Percentiles rank a stretch among this genome's conserved stretches.
Evolutionary conservation across 2,113 vertebrate genomes (phyloP).

Genomic region (Brachyistius frenatus): DNA sequence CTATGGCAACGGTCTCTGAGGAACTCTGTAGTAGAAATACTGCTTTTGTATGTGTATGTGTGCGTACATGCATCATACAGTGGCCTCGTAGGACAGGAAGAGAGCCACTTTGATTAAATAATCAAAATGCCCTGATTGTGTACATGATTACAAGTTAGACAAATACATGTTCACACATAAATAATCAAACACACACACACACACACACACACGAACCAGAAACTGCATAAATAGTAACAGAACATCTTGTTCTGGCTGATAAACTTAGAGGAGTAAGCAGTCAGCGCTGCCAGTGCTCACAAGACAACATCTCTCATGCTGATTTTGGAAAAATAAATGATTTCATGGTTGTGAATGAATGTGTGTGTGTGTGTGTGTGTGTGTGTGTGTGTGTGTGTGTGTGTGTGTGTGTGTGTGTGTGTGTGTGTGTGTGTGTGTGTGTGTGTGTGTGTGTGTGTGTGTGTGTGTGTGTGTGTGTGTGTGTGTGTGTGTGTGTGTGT

Average conservation of each 20-base stretch:
- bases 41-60: constrained; percentile 10
- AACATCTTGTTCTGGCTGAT: constrained; percentile 37
- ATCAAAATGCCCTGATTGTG: constrained; percentile 63
- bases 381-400: too few species aligned
- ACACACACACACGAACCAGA: constrained; percentile 6
- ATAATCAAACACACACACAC: constrained; percentile 49
- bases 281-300: constrained; percentile 15
- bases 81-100: constrained; percentile 56
- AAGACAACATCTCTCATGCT: constrained; percentile 16
- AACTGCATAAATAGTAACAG: constrained; percentile 17
- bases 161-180: constrained; percentile 55
- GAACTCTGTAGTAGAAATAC: constrained; percentile 39
- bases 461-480: too few species aligned
- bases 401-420: too few species aligned
- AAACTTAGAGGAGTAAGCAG: constrained; percentile 6
- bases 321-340: constrained; percentile 18
- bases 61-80: constrained; percentile 18
- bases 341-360: constrained; percentile 12
- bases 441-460: too few species aligned
- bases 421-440: too few species aligned
- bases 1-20: constrained; percentile 54
- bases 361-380: too few species aligned
- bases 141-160: constrained; percentile 44
- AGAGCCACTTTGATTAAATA: constrained; percentile 56
- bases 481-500: too few species aligned